Evolutionary conservation across 2,888 invertebrate species (phyloP).

Genomic region (Lydus trimaculatus): DNA sequence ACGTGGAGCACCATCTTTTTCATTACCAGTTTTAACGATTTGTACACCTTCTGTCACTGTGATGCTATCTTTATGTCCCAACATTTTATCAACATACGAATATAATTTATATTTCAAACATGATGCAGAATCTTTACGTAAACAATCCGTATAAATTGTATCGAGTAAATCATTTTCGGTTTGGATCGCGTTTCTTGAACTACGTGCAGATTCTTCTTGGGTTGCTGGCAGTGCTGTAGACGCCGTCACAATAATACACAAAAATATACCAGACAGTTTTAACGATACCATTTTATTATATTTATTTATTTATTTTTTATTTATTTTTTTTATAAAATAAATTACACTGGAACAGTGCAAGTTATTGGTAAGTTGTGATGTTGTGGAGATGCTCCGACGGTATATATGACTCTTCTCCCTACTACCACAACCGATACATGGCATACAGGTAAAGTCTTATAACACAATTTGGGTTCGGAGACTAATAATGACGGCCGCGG

Average conservation of each 20-base stretch:
- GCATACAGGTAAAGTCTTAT: conserved; percentile 40
- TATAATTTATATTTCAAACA: conserved; percentile 89
- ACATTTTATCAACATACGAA: conserved; percentile 85
- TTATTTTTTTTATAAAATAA: conserved; percentile 32
- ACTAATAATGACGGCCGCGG: conserved; percentile 59
- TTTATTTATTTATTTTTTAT: conserved; percentile 4
- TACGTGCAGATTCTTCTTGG: conserved; percentile 66
- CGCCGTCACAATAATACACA: conserved; percentile 64
- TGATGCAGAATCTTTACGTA: conserved; percentile 82
- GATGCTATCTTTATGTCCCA: conserved; percentile 81
- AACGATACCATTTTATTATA: conserved; percentile 16
- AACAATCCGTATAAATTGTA: conserved; percentile 77
- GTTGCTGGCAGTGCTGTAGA: conserved; percentile 73
- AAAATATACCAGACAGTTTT: conserved; percentile 58
- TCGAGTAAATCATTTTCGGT: conserved; percentile 82
- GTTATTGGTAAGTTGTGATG: conserved; percentile 54
- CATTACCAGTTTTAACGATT: conserved; percentile 76
- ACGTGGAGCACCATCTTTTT: conserved; percentile 79
- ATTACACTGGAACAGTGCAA: conserved; percentile 24
- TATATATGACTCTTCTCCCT: conserved; percentile 60
- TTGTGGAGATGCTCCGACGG: conserved; percentile 53
- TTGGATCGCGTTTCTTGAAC: conserved; percentile 67
- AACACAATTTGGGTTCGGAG: conserved; percentile 61
- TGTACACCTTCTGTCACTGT: conserved; percentile 84
- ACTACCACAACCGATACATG: conserved; percentile 39